phyloP scores from a whole-genome alignment of 2,797 vertebrate genomes.

The Halcyon badia region DNA sequence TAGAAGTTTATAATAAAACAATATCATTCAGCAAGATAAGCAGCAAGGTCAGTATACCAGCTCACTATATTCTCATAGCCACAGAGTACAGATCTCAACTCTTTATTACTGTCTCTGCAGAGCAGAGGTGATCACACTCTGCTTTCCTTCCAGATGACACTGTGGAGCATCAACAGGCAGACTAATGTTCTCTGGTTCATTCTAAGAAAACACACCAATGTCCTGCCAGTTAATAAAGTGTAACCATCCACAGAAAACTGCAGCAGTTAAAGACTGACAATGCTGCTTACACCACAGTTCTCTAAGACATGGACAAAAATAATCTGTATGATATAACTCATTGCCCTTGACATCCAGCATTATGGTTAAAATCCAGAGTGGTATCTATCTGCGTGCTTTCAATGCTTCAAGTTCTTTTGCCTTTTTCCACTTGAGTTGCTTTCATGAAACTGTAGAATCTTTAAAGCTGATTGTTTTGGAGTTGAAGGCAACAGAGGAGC shows the following conservation, averaged over 20 bases:
- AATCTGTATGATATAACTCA: neutral
- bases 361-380: neutral
- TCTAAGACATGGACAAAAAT: neutral
- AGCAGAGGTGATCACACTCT: neutral
- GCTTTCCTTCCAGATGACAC: neutral
- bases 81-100: neutral
- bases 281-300: neutral
- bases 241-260: neutral
- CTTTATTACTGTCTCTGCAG: neutral
- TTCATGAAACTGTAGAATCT: neutral
- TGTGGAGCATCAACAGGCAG: neutral
- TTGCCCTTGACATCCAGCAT: rapidly evolving
- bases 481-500: neutral
- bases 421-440: neutral
- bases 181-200: neutral
- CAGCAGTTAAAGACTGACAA: neutral
- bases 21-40: neutral
- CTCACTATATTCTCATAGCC: neutral
- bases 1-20: neutral
- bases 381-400: neutral
- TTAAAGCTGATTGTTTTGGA: neutral
- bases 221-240: neutral
- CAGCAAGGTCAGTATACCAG: neutral
- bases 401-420: neutral
- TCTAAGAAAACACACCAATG: neutral